Base-by-base conservation (phyloP, 2,113 vertebrate genomes). In the Cheilinus undulatus region DNA sequence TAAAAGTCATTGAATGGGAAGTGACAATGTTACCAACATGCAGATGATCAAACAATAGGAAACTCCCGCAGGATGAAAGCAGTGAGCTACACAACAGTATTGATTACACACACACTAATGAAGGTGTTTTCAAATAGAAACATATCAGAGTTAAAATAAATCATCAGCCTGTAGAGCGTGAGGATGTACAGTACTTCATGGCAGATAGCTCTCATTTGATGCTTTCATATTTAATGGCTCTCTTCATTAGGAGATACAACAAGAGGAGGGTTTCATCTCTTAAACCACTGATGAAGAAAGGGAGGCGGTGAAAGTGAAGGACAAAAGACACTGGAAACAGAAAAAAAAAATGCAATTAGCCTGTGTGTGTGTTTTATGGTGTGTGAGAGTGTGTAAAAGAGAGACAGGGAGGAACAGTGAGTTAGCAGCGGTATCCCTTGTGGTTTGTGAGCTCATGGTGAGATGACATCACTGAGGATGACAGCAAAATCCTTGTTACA, bases 41-140 rank as follows among this genome's bases (percentile, higher is more conserved):
- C 77, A 76, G 80, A 86, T 80, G 80, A 86, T 89, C 76, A 77
- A 76, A 88, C 83, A 89, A 88, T 53, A 70, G 82, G 52, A 86
- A 75, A 74, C 38, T 70, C 82, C 76, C 3, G 1, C 58, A 10
- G 85, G 75, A 79, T 73, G 76, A 73, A 79, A 83, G 75, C 83
- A 76, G 67, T 43, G 43, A 78, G 84, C 74, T 69, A 71, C 69
- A 79, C 42, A 82, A 78, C 52, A 58, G 62, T 88, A 92, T 92
- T 68, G 87, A 90, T 92, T 76, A 82, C 46, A 40, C 14, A 15
- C 34, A 60, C 76, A 83, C 78, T 86, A 87, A 90, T 88, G 77
- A 83, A 87, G 74, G 75, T 76, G 42, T 83, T 73, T 77, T 76
- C 59, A 79, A 84, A 84, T 84, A 72, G 80, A 83, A 78, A 76